These are phyloP conservation scores for Channa striata DNA, from an alignment of 2,797 vertebrate species.

Conservation along the genomic window DNA sequence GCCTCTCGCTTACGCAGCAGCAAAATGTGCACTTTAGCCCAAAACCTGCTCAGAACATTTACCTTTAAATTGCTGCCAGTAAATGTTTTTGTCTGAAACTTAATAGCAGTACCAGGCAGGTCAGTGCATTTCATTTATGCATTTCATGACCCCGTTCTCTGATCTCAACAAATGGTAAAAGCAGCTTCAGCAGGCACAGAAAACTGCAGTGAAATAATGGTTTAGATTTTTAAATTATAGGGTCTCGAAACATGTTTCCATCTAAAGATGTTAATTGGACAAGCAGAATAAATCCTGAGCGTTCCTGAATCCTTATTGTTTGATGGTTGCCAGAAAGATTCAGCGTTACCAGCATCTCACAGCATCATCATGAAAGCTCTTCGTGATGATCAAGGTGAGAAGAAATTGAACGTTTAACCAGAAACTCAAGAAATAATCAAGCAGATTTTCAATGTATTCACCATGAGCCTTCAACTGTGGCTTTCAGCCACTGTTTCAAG, in stretches of 20 bases:
- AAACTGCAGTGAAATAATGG: background rate
- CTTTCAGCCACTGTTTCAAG: background rate
- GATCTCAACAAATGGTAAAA: background rate
- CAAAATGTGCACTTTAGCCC: background rate
- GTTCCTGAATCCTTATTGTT: too few species aligned
- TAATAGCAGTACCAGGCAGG: background rate
- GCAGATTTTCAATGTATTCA: too few species aligned
- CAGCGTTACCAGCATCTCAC: too few species aligned
- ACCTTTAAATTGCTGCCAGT: too few species aligned
- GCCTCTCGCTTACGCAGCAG: background rate
- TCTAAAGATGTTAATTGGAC: too few species aligned
- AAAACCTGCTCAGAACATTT: background rate
- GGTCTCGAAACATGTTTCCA: too few species aligned
- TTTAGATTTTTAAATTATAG: too few species aligned
- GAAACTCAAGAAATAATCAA: too few species aligned
- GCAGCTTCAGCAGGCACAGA: background rate
- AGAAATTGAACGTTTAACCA: too few species aligned
- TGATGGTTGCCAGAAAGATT: too few species aligned
- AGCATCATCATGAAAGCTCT: background rate
- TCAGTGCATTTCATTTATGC: background rate
- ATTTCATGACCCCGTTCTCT: background rate
- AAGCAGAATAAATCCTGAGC: too few species aligned
- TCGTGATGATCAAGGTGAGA: too few species aligned
- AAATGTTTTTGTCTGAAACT: background rate
- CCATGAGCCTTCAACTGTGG: background rate